A percentile compares a stretch with the other conserved stretches of the same genome.
Evolutionary conservation across 2,797 vertebrate species (phyloP).

Genomic region (Synaphobranchus kaupii): DNA sequence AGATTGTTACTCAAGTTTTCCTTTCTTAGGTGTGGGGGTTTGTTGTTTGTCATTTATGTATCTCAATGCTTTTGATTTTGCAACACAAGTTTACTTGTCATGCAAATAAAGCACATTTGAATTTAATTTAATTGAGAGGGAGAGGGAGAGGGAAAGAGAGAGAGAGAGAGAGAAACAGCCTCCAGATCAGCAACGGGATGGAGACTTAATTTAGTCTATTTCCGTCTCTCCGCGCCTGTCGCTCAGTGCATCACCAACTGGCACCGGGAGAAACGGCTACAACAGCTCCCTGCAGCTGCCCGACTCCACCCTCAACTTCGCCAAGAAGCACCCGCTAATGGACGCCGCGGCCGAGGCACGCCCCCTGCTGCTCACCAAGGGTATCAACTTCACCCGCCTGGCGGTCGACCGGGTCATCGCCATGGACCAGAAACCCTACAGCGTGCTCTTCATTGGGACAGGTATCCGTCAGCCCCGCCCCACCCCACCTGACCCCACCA

Average conservation of each 20-base stretch:
- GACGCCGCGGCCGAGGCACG: constrained; percentile 81
- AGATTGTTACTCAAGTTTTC: no score
- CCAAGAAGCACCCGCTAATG: constrained; percentile 96
- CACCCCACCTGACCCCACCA: constrained; percentile 22
- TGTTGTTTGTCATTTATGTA: no score
- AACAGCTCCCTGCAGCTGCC: constrained; percentile 91
- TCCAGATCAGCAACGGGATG: constrained; percentile 14
- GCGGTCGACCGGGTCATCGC: constrained; percentile 82
- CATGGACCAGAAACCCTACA: constrained; percentile 81
- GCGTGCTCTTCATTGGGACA: constrained; percentile 92
- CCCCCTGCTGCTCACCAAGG: constrained; percentile 89
- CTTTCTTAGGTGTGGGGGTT: no score
- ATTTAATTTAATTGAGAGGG: neutral
- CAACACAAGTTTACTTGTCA: no score
- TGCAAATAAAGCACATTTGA: no score
- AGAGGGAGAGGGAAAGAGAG: neutral
- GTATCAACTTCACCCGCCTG: constrained; percentile 88
- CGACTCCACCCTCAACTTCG: constrained; percentile 93
- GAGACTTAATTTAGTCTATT: constrained; percentile 52
- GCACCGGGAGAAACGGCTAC: constrained; percentile 83
- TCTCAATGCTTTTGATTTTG: no score
- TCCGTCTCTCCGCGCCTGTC: constrained; percentile 30
- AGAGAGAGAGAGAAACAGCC: neutral
- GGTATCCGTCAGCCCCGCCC: constrained; percentile 68
- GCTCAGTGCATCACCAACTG: constrained; percentile 89